These are phyloP conservation scores for Smithornis capensis DNA, from an alignment of 2,113 vertebrate species.

Conservation along the genomic window DNA sequence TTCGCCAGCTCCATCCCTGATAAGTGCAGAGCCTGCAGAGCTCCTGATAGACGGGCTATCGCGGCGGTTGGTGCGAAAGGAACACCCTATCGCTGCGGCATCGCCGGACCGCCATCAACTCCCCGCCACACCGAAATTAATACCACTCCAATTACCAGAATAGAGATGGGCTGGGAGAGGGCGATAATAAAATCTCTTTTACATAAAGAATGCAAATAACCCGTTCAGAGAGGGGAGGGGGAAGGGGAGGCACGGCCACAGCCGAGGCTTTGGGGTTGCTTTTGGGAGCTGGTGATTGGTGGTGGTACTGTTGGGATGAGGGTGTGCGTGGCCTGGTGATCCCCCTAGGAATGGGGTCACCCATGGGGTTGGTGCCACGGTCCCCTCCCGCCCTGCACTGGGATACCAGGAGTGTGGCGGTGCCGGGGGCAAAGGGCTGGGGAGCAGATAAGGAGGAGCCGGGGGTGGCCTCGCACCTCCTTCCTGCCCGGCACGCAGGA, in stretches of 20 bases:
- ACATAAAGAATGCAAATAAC: conserved; percentile 78
- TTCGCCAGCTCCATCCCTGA: conserved; percentile 89
- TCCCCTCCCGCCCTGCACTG: accelerated
- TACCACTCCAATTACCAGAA: conserved; percentile 87
- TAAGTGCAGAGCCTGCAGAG: conserved; percentile 89
- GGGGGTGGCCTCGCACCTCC: conserved; percentile 26
- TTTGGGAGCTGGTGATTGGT: accelerated
- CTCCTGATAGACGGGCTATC: conserved; percentile 88
- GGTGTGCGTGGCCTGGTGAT: accelerated
- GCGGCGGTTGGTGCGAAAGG: conserved; percentile 82
- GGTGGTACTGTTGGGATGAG: accelerated
- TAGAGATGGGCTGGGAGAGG: conserved; percentile 81
- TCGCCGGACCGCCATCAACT: conserved; percentile 83
- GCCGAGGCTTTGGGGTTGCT: accelerated
- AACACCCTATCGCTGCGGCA: conserved; percentile 80
- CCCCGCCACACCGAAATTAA: conserved; percentile 85
- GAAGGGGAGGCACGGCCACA: not conserved
- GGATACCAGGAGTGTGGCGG: not conserved
- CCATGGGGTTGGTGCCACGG: accelerated
- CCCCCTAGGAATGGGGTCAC: accelerated
- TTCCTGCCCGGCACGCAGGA: conserved; percentile 65
- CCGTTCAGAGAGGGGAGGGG: not conserved
- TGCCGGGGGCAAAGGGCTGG: conserved; percentile 20
- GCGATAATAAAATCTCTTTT: conserved; percentile 87
- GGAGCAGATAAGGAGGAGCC: conserved; percentile 48